Base-by-base conservation (phyloP, 2,113 vertebrate genomes). In the Tor tambroides region DNA sequence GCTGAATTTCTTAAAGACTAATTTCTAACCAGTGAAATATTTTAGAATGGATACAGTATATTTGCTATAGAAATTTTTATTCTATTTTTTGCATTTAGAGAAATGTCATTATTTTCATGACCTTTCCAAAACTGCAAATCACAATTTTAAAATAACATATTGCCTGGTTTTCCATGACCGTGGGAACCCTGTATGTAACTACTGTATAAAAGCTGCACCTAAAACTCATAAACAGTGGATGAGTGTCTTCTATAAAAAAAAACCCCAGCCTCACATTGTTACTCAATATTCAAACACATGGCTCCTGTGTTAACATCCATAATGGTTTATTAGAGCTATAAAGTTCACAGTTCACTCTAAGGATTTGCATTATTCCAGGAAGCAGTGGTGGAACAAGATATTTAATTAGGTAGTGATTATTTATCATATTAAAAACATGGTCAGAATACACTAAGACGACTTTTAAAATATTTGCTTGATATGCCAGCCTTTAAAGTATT, bases 281-380 rank as follows among this genome's bases (percentile, higher is more conserved):
- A 41, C 19, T 41, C 4, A 4, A 35, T 8, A 71, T 71, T 71
- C 17, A 74, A 41, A 41, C 35, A 74, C 21, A 74, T n/a, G 5
- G 71, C n/a, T n/a, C n/a, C n/a, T n/a, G n/a, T n/a, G n/a, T n/a
- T n/a, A n/a, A n/a, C 71, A 74, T 41, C 35, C 11, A 74, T 74
- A 74, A 74, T 41, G 12, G 41, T 76, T 76, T 76, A 76, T 76
- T 76, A 76, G 41, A 46, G 9, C 63, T 67, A 12, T 30, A 23
- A 35, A 72, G 32, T 72, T 54, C 46, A 32, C 28, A 78, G 79
- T 41, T 81, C 35, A 28, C 61, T 82, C 12, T 17, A 69, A 49
- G 41, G 59, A 43, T 67, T 51, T 69, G 28, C 63, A 83, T 83
- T 83, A 23, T 83, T 69, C 38, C 79, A 65, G 79, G 35, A 81